Percentiles rank a stretch among this genome's conserved stretches.
Evolutionary conservation across 1,140 invertebrate species (phyloP).

Genomic region (Varroa destructor): DNA sequence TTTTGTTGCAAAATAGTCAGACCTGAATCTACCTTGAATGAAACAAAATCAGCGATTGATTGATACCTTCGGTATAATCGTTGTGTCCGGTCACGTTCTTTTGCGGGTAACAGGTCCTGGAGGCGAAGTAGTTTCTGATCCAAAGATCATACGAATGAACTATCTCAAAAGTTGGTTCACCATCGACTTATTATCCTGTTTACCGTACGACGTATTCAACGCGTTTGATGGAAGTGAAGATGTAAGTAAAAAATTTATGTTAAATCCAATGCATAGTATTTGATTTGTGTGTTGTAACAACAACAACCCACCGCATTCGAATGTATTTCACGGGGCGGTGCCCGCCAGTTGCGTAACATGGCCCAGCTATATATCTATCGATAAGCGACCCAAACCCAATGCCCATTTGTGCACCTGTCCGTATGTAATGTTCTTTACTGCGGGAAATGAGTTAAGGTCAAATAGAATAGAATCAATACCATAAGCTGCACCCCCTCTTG

Average conservation of each 20-base stretch:
- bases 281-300: background rate
- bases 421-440: no score
- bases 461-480: no score
- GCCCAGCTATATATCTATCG: background rate
- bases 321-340: background rate
- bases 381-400: no score
- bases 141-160: conserved; percentile 92
- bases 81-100: background rate
- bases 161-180: conserved; percentile 99
- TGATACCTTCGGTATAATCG: no score
- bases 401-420: no score
- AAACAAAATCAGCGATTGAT: no score
- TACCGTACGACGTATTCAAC: conserved; percentile 99
- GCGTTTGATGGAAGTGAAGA: conserved; percentile 98
- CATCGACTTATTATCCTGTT: conserved; percentile 94
- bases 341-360: background rate
- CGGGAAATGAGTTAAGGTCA: no score
- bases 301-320: background rate
- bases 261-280: conserved; percentile 17
- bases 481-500: no score
- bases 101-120: conserved; percentile 55
- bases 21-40: no score
- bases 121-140: conserved; percentile 93
- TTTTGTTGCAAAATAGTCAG: no score
- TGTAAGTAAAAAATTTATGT: conserved; percentile 49